Evolutionary conservation across 2,888 invertebrate species (phyloP).

Genomic region (Epirrhoe tristata): DNA sequence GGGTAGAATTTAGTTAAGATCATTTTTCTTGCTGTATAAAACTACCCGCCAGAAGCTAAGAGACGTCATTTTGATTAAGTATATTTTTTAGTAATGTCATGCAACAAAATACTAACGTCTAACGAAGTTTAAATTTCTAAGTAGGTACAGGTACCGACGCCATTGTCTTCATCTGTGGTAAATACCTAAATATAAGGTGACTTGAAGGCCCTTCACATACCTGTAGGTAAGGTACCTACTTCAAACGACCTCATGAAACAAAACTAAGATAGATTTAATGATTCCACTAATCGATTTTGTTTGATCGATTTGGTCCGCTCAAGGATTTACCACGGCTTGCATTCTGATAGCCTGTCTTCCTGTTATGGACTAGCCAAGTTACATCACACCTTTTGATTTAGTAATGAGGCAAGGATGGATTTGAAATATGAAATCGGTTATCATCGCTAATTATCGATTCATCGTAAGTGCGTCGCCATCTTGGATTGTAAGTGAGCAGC

Average conservation of each 20-base stretch:
- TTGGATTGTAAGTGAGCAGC: constrained; percentile 76
- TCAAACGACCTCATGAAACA: constrained; percentile 68
- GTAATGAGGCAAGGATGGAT: constrained; percentile 73
- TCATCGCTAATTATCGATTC: constrained; percentile 82
- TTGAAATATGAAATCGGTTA: constrained; percentile 82
- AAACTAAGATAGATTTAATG: constrained; percentile 61
- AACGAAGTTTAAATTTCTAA: too few species aligned
- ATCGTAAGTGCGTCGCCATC: constrained; percentile 78
- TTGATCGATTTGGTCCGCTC: constrained; percentile 63
- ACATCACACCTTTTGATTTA: constrained; percentile 73
- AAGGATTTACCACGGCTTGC: constrained; percentile 67
- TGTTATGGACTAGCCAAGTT: constrained; percentile 69
- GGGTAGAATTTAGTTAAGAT: too few species aligned
- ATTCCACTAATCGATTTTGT: constrained; percentile 61
- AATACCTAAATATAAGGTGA: too few species aligned
- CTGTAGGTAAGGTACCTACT: constrained; percentile 4
- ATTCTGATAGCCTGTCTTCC: constrained; percentile 65
- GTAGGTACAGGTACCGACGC: too few species aligned
- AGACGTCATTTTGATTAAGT: too few species aligned
- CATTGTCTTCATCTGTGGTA: too few species aligned
- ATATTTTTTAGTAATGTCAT: too few species aligned
- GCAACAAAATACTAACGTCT: too few species aligned
- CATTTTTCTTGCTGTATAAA: too few species aligned
- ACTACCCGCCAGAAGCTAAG: too few species aligned
- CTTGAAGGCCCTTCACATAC: too few species aligned